Evolutionary conservation across 2,797 vertebrate species (phyloP), one percentile per base, ranked within the genome.

Genomic region (Poeciliopsis turneri): DNA sequence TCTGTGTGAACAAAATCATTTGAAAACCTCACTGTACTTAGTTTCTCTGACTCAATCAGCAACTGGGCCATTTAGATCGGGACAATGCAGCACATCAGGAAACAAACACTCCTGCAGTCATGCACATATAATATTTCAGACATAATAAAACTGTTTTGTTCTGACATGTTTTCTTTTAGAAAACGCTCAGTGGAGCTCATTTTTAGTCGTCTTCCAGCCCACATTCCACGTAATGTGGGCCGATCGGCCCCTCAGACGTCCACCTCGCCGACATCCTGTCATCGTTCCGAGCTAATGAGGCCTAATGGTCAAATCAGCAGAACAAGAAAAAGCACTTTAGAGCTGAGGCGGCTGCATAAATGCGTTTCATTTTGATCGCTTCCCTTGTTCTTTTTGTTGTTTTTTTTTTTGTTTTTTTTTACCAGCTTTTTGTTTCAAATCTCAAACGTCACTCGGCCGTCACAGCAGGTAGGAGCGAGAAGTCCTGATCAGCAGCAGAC

Each of bases 241-340:
- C 61, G 45, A 82, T 28, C 8, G 23, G 64, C 76, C 77, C 41
- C 66, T 79, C 70, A 51, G 23, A 9, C 71, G 80, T 85, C 72
- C 39, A 59, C 33, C 61, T 76, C 80, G 55, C n/a, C 73, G 20
- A 55, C 57, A 87, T 79, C 77, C 75, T 75, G 76, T 59, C 73
- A 84, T 90, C 51, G 82, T 78, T 80, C 72, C 36, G 46, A 72
- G 64, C 82, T 88, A 91, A 93, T 92, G 85, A 87, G 76, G 70
- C 78, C 51, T 85, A 84, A 86, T 83, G 73, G 76, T 57, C 77
- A 80, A 85, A 84, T 81, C 51, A 23, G 74, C 85, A 47, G 64
- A 78, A 78, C 74, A 84, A 79, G 75, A 82, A 82, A 86, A 78
- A 82, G 75, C 88, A 79, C 82, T 91, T 89, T 69, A 68, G 71